Conservation (phyloP, 2,113 vertebrate species). For the Tricholaema leucomelas region DNA sequence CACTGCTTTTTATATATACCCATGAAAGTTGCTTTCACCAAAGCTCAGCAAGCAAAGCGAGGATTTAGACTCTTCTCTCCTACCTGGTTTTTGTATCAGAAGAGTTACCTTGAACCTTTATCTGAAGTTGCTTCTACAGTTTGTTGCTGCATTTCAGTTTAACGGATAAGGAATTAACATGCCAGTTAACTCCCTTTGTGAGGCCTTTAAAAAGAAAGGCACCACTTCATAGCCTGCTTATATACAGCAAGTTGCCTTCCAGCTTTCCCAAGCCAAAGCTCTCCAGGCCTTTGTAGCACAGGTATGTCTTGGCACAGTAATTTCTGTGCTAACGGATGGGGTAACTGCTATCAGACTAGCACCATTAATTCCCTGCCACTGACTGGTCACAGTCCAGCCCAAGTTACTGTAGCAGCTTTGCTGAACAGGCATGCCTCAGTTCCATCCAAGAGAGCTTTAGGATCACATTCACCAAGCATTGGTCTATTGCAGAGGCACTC, state of each 20-base stretch:
- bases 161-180: neutral
- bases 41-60: neutral
- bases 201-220: neutral
- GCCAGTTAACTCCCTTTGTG: neutral
- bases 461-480: neutral
- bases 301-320: neutral
- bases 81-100: neutral
- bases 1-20: neutral
- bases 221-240: neutral
- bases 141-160: neutral
- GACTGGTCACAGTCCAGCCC: accelerated
- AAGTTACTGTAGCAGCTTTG: neutral
- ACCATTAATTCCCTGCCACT: neutral
- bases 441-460: neutral
- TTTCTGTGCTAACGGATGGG: neutral
- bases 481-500: neutral
- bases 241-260: neutral
- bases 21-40: neutral
- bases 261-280: neutral
- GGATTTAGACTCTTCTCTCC: neutral
- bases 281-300: neutral
- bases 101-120: neutral
- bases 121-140: neutral
- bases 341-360: neutral
- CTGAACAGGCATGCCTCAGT: neutral